phyloP scores from a whole-genome alignment of 2,113 vertebrate species.

The Sterrhoptilus dennistouni region DNA sequence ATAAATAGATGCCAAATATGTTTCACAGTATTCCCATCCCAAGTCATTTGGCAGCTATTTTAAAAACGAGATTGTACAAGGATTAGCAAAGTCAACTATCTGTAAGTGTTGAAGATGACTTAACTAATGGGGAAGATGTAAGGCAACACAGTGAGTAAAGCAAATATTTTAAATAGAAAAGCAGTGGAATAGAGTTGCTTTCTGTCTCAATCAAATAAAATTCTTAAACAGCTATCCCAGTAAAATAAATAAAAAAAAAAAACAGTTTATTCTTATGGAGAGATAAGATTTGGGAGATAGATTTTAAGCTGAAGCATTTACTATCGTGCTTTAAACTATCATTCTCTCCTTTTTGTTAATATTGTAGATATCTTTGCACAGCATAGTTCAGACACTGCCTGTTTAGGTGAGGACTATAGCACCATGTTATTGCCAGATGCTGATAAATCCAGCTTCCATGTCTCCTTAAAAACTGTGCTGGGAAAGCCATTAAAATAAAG shows the following conservation, averaged over 20 bases:
- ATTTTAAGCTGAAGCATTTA: not conserved
- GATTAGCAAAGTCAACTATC: not conserved
- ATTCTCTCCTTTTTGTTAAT: not conserved
- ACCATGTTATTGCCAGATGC: not conserved
- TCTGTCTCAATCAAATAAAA: not conserved
- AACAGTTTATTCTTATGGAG: not conserved
- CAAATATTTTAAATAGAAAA: not conserved
- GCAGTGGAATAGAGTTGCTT: not conserved
- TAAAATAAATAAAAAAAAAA: not conserved
- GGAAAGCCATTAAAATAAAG: conserved; percentile 38
- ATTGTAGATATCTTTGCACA: not conserved
- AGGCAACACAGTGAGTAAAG: not conserved
- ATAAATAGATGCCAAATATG: not conserved
- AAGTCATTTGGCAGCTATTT: not conserved
- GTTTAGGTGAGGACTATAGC: not conserved
- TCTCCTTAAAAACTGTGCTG: conserved; percentile 7
- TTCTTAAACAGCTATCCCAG: not conserved
- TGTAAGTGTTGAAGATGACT: not conserved
- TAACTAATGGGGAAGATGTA: not conserved
- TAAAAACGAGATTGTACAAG: not conserved
- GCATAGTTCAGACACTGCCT: not conserved
- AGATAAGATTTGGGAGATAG: not conserved
- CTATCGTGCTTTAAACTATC: not conserved
- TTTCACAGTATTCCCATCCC: not conserved
- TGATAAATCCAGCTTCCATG: not conserved